Conservation (phyloP, 2,797 vertebrate species). For the Somateria mollissima region DNA sequence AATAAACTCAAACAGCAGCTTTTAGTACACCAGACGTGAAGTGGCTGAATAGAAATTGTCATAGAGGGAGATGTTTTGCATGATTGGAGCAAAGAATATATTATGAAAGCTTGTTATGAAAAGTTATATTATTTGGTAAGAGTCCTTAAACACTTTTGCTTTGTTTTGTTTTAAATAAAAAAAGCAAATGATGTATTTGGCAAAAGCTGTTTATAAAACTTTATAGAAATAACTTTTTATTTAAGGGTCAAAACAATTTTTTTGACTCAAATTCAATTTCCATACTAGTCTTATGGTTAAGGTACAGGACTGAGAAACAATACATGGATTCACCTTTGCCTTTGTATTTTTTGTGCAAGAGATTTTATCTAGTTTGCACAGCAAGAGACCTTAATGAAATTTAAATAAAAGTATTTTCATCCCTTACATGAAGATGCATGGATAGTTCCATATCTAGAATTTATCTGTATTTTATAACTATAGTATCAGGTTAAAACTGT, state of each 20-base stretch:
- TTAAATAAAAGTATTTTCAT: neutral
- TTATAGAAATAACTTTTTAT: neutral
- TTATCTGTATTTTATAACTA: neutral
- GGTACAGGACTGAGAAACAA: neutral
- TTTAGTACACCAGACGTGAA: neutral
- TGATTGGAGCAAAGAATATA: neutral
- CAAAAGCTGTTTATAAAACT: neutral
- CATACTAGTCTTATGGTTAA: neutral
- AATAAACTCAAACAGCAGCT: neutral
- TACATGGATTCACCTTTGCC: neutral
- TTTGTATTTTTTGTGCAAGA: neutral
- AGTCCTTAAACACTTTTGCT: neutral
- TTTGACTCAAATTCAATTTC: neutral
- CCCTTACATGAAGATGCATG: fast-evolving
- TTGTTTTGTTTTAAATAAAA: neutral
- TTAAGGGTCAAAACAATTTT: neutral
- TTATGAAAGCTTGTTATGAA: neutral
- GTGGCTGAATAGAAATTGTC: neutral
- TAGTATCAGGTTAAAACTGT: neutral
- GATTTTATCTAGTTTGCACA: neutral
- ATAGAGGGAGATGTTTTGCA: neutral
- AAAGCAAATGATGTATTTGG: neutral
- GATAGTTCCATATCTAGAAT: neutral
- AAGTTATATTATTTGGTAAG: neutral
- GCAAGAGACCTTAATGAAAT: neutral